Conservation (phyloP, 2,797 vertebrate genomes). For the Sparus aurata region DNA sequence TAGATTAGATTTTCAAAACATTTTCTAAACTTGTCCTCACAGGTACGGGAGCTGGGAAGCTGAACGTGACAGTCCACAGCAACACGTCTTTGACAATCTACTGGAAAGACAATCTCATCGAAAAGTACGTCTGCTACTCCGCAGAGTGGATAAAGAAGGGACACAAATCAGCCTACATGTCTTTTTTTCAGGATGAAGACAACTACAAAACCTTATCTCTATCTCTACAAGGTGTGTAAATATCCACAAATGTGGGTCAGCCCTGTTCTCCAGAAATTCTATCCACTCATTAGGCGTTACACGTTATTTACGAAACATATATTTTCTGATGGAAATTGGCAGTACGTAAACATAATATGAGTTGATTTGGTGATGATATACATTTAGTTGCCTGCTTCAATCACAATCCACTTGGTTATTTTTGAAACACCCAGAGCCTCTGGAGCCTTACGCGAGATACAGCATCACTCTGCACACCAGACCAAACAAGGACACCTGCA, state of each 20-base stretch:
- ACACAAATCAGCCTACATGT: background rate
- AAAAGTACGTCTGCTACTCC: conserved; percentile 80
- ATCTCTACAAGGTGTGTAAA: conserved; percentile 57
- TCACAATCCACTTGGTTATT: background rate
- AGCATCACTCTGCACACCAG: conserved; percentile 81
- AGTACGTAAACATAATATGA: background rate
- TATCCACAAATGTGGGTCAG: background rate
- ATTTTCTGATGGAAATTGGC: background rate
- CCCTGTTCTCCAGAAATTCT: background rate
- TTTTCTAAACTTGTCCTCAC: background rate
- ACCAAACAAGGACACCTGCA: conserved; percentile 72
- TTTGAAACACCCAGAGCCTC: conserved; percentile 58
- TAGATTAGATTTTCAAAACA: background rate
- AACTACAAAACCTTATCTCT: conserved; percentile 31
- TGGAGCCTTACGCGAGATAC: conserved; percentile 86
- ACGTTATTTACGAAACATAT: no score
- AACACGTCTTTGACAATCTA: conserved; percentile 74
- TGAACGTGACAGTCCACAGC: conserved; percentile 79
- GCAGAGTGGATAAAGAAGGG: conserved; percentile 85
- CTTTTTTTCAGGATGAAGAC: conserved; percentile 57
- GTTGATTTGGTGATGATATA: background rate
- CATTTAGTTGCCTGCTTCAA: background rate
- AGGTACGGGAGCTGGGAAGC: conserved; percentile 68
- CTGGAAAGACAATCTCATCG: conserved; percentile 77
- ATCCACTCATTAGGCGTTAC: background rate